phyloP scores from a whole-genome alignment of 2,888 invertebrate species.

The Trichogramma dendrolimi region DNA sequence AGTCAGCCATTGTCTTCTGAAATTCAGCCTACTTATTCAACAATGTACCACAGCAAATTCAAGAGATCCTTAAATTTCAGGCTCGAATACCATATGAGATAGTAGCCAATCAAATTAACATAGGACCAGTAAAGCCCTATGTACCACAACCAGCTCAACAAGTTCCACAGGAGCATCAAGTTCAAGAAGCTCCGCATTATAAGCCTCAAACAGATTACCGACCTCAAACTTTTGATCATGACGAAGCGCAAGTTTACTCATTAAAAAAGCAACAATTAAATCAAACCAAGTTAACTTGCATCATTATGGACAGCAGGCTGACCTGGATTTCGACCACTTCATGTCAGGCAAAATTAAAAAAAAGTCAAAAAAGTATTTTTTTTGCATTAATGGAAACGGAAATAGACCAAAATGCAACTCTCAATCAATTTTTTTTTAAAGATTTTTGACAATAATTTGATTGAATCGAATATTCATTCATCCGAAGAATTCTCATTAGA shows the following conservation, averaged over 20 bases:
- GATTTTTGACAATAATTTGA: too few species aligned
- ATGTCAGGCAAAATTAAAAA: slow-evolving; percentile 16
- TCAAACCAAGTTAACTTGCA: slow-evolving; percentile 18
- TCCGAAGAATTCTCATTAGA: too few species aligned
- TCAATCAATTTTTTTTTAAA: too few species aligned
- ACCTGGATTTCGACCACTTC: not conserved
- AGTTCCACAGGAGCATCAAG: slow-evolving; percentile 1
- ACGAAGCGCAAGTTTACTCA: slow-evolving; percentile 16
- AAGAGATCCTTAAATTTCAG: slow-evolving; percentile 43
- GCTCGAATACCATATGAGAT: slow-evolving; percentile 47
- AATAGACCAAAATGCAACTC: too few species aligned
- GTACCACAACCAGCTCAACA: slow-evolving; percentile 41
- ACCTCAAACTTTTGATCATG: slow-evolving; percentile 27
- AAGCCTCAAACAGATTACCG: slow-evolving; percentile 21
- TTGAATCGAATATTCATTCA: too few species aligned
- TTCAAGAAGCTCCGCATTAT: slow-evolving; percentile 11
- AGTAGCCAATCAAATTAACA: slow-evolving; percentile 44
- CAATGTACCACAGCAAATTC: slow-evolving; percentile 40
- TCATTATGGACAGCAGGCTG: not conserved
- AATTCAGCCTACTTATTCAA: slow-evolving; percentile 40
- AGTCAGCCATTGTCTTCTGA: slow-evolving; percentile 39
- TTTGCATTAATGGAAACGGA: too few species aligned
- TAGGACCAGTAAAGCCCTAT: slow-evolving; percentile 44
- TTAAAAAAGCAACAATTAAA: slow-evolving; percentile 6
- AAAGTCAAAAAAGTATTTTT: too few species aligned